Evolutionary conservation across 2,888 invertebrate genomes (phyloP).

Genomic region (Trachelus troglodyta): DNA sequence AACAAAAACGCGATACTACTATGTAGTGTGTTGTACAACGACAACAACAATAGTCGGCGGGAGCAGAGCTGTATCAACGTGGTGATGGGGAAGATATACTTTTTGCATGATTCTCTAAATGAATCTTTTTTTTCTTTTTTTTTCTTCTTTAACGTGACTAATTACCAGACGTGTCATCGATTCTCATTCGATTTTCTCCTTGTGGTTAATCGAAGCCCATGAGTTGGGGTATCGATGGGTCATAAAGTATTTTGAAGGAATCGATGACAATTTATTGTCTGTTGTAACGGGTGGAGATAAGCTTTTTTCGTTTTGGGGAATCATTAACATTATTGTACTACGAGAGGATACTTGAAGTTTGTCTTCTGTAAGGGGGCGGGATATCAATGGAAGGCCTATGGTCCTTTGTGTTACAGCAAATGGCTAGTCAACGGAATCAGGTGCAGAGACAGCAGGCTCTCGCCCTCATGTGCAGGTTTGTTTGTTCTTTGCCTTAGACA

Average conservation of each 20-base stretch:
- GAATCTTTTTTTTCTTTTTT: conserved; percentile 18
- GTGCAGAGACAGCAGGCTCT: conserved; percentile 91
- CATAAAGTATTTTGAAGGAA: neutral
- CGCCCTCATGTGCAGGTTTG: conserved; percentile 90
- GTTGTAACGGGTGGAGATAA: neutral
- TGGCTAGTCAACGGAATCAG: conserved; percentile 89
- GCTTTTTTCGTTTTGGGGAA: neutral
- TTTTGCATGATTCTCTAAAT: conserved; percentile 45
- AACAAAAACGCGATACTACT: neutral
- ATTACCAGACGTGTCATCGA: neutral
- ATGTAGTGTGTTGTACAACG: conserved; percentile 37
- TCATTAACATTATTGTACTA: neutral
- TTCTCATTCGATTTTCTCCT: neutral
- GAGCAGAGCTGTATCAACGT: conserved; percentile 58
- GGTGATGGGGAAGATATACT: conserved; percentile 41
- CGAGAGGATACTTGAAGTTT: neutral
- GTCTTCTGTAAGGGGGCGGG: conserved; percentile 50
- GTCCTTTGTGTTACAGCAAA: conserved; percentile 75
- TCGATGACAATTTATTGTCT: neutral
- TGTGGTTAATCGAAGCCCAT: neutral
- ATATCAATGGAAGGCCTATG: conserved; percentile 65
- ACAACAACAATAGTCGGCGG: conserved; percentile 50
- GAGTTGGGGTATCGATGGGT: neutral
- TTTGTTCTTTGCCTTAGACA: conserved; percentile 58
- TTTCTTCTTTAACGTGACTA: neutral